Conservation (phyloP, 2,888 invertebrate species). For the Volucella inanis region DNA sequence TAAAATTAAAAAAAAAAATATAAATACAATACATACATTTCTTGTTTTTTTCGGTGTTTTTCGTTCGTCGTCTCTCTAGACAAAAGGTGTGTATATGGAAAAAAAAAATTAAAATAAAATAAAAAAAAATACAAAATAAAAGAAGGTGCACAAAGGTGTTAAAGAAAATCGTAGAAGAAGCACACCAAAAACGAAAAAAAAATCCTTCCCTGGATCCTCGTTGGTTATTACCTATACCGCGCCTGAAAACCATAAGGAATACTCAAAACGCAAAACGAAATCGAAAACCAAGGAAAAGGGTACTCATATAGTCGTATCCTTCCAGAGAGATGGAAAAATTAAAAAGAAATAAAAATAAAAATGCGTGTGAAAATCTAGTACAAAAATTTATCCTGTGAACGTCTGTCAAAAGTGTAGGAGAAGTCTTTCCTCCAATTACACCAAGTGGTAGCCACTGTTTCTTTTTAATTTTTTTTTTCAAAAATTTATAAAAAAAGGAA, state of each 20-base stretch:
- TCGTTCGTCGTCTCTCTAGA: neutral
- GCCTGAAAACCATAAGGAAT: constrained; percentile 4
- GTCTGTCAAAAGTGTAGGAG: constrained; percentile 54
- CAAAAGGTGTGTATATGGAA: neutral
- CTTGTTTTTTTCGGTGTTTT: neutral
- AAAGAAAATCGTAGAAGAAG: constrained; percentile 4
- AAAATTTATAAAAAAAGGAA: no score
- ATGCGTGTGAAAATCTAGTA: constrained; percentile 64
- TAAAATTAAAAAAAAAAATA: no score
- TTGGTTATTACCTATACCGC: neutral
- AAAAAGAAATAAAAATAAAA: constrained; percentile 6
- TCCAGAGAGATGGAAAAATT: constrained; percentile 6
- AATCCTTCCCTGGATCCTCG: neutral
- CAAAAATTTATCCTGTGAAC: constrained; percentile 58
- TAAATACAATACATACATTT: no score
- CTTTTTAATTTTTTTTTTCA: no score
- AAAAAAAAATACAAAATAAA: constrained; percentile 18
- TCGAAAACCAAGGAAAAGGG: no score
- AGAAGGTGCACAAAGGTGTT: constrained; percentile 28
- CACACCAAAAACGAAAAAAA: neutral
- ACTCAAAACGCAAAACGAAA: no score
- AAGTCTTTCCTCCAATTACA: neutral
- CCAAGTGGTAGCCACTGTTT: neutral
- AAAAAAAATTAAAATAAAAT: neutral
- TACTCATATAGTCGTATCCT: no score